These are phyloP conservation scores for Drosophila affinis DNA, from an alignment of 2,888 invertebrate genomes.

Conservation along the genomic window DNA sequence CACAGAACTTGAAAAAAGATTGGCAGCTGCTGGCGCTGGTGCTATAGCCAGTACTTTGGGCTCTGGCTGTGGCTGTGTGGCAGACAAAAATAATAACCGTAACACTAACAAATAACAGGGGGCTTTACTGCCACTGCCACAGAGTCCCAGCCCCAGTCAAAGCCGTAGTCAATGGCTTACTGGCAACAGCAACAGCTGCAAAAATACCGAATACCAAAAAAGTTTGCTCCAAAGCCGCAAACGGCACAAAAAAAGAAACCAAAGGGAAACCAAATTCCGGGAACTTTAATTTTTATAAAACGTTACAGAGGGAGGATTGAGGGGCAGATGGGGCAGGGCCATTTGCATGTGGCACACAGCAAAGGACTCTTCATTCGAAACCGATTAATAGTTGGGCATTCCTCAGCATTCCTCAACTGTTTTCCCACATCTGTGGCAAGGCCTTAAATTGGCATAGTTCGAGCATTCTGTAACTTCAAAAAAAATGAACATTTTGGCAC, in stretches of 20 bases:
- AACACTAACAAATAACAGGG: constrained; percentile 45
- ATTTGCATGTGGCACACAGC: too few species aligned
- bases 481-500: too few species aligned
- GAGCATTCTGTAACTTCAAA: too few species aligned
- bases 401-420: too few species aligned
- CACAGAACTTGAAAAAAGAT: constrained; percentile 17
- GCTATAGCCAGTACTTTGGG: not conserved
- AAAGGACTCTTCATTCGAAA: too few species aligned
- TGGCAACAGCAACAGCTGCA: constrained; percentile 51
- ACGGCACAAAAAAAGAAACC: not conserved
- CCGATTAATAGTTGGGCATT: too few species aligned
- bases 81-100: constrained; percentile 46
- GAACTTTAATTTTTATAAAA: not conserved
- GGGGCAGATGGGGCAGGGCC: too few species aligned
- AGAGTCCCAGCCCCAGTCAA: not conserved
- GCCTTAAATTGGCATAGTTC: too few species aligned
- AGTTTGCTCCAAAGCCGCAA: constrained; percentile 47
- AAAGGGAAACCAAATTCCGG: not conserved
- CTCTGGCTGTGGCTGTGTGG: constrained; percentile 29
- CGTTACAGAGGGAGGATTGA: not conserved
- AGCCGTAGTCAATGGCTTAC: not conserved
- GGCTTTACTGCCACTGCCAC: constrained; percentile 18
- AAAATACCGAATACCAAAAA: constrained; percentile 47
- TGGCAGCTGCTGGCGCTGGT: constrained; percentile 22
- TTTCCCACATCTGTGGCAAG: too few species aligned